Conservation (phyloP, 1,140 invertebrate species). For the Dufourea novaeangliae region DNA sequence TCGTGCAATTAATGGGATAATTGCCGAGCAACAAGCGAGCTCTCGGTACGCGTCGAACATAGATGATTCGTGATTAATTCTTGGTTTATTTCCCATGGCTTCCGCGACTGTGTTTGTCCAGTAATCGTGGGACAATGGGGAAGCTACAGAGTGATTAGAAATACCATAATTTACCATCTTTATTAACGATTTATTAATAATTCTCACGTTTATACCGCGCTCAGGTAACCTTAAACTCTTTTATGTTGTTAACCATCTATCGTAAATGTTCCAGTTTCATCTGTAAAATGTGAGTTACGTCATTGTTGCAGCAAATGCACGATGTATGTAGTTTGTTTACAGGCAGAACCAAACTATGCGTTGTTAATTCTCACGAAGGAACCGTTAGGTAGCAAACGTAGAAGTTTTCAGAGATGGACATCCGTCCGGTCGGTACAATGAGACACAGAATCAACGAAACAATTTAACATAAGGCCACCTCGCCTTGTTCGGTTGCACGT, state of each 20-base stretch:
- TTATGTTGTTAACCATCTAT: too few relatives aligned
- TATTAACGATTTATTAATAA: too few relatives aligned
- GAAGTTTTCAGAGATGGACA: conserved; percentile 36
- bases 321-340: not conserved
- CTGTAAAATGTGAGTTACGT: too few relatives aligned
- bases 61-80: not conserved
- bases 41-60: too few relatives aligned
- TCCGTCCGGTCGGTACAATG: conserved; percentile 40
- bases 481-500: not conserved
- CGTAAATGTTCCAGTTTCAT: too few relatives aligned
- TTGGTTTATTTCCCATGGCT: not conserved
- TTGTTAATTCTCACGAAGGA: not conserved
- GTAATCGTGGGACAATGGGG: too few relatives aligned
- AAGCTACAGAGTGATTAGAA: too few relatives aligned
- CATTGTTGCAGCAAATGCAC: too few relatives aligned
- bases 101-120: not conserved
- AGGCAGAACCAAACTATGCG: not conserved
- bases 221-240: too few relatives aligned
- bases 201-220: too few relatives aligned
- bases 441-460: conserved; percentile 19
- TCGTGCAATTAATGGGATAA: conserved; percentile 6
- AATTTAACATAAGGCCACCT: conserved; percentile 35
- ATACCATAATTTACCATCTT: too few relatives aligned
- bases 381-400: conserved; percentile 23
- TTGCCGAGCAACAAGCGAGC: not conserved